phyloP scores from a whole-genome alignment of 2,888 invertebrate species.

The Ennomos erosarius region DNA sequence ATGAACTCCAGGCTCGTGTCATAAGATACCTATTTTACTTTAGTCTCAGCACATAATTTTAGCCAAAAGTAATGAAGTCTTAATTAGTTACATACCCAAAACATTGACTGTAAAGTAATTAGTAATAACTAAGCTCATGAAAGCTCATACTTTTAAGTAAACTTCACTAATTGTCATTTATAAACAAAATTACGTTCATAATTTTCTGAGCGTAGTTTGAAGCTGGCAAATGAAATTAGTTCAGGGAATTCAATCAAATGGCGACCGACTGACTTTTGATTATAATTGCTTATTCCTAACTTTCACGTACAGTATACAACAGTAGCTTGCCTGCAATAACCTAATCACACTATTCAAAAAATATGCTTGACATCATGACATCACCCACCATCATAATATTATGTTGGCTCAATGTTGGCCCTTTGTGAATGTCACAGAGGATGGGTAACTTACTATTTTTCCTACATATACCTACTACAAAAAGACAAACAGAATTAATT shows the following conservation, averaged over 20 bases:
- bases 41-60: too few relatives aligned
- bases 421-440: too few relatives aligned
- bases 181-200: conserved; percentile 58
- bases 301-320: conserved; percentile 39
- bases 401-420: too few relatives aligned
- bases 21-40: too few relatives aligned
- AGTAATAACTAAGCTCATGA: neutral
- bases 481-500: too few relatives aligned
- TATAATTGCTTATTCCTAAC: conserved; percentile 55
- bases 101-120: neutral
- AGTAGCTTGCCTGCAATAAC: neutral
- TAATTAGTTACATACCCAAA: neutral
- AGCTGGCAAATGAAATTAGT: conserved; percentile 57
- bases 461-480: too few relatives aligned
- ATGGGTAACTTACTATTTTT: too few relatives aligned
- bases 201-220: conserved; percentile 50
- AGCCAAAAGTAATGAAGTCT: too few relatives aligned
- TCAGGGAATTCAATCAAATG: conserved; percentile 58
- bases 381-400: too few relatives aligned
- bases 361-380: too few relatives aligned
- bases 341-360: too few relatives aligned
- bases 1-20: too few relatives aligned
- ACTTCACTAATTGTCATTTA: conserved; percentile 47
- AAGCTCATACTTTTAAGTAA: conserved; percentile 26
- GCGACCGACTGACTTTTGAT: conserved; percentile 46